Evolutionary conservation across 2,888 invertebrate genomes (phyloP), one percentile per base, ranked within the genome.

Genomic region (Congeria kusceri): DNA sequence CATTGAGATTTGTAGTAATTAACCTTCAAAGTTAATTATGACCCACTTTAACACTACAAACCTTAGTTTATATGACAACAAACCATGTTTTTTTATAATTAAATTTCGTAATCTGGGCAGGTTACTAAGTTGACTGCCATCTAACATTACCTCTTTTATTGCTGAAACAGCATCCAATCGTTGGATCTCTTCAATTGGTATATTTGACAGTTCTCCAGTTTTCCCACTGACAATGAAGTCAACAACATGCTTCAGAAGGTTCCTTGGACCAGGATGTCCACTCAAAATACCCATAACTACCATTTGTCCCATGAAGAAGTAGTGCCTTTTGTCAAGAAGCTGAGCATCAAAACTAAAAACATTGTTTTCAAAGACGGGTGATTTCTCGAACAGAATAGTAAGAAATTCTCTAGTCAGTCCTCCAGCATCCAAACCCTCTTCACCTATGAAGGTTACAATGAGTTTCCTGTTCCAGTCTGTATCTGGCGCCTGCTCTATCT

Each of bases 361-460:
- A 47, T 64, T 69, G n/a, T 25, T 39, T 46, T 78, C 73, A 53
- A 73, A 78, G 9, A 73, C 78, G 9, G 59, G 53, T 1, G 73
- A 56, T 18, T 61, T 29, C 39, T 68, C 63, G 56, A 57, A 78
- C 23, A 65, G 57, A 0, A 78, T 11, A 18, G 73, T 44, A 28
- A 78, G 46, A 9, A 76, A 76, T 58, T 75, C 75, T 63, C 64
- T 44, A 20, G 64, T 29, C 4, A 77, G 64, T 57, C 77, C 77
- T 32, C 78, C 73, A 23, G 69, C 68, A 65, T 78, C 78, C 3
- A 78, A 13, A 18, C 73, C 73, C 18, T 68, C 77, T 73, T 73
- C 77, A 27, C 77, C 77, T 11, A 73, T 69, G 28, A 77, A 77
- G 2, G 56, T 49, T 3, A 69, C 29, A 15, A 44, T 61, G 9